Base-by-base conservation (phyloP, 1,140 invertebrate species). In the Papilio polytes region DNA sequence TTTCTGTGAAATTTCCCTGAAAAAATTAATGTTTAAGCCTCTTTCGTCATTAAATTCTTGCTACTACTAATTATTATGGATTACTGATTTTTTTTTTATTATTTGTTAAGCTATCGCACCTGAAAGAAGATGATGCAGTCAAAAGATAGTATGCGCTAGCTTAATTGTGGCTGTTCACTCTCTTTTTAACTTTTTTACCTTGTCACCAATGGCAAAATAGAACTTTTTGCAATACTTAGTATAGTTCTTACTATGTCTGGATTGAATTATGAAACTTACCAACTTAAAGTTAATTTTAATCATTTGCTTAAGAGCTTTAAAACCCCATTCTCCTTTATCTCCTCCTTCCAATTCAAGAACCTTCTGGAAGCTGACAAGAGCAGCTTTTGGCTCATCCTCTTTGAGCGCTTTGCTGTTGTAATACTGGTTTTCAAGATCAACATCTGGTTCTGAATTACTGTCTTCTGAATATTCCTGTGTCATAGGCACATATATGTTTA, bases 291-390 rank as follows among this genome's bases (percentile, higher is more conserved):
- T 99, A 78, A 99, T 99, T 96, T 99, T 99, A 70, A 99, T 99
- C 99, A 99, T 99, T 95, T 99, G 99, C 94, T 99, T 99, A 1
- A 99, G 96, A n/a, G 99, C 99, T 96, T 99, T 99, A 90, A 99
- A 99, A 0, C 99, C 99, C 99, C 99, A 99, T 96, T 99, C 99
- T 73, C 99, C 99, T 95, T 99, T 99, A 86, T 99, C 99, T 8
- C 98, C 98, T 73, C 98, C 98, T 96, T 99, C 99, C 72, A 99
- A 94, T 92, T 99, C 98, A 81, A 99, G 95, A 41, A 99, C 99
- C 94, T 99, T 99, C 92, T 99, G 98, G 95, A 99, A 99, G 87
- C 98, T 99, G 83, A 97, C 96, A 72, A 99, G 92, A 2, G 99
- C 99, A 22, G 97, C 97, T 88, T 97, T 97, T 0, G 99, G 99